Conservation (phyloP, 2,797 vertebrate genomes). For the Argya squamiceps region DNA sequence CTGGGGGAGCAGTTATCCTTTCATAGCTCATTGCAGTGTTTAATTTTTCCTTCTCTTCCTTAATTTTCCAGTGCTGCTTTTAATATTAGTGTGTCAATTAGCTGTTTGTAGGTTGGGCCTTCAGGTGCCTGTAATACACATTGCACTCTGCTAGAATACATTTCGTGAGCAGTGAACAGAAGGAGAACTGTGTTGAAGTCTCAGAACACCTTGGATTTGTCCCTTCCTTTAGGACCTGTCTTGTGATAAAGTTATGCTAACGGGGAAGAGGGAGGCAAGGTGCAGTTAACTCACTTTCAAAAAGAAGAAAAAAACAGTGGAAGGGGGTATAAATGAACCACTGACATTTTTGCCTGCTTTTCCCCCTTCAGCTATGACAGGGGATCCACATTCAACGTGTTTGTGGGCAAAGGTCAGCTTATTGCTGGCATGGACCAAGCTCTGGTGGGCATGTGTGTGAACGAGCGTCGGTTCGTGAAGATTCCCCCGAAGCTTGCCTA, state of each 20-base stretch:
- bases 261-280: not conserved
- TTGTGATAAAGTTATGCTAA: accelerated
- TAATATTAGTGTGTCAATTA: not conserved
- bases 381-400: slow-evolving; percentile 92
- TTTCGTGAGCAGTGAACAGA: not conserved
- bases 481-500: slow-evolving; percentile 93
- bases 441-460: slow-evolving; percentile 95
- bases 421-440: slow-evolving; percentile 96
- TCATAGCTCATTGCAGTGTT: not conserved
- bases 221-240: not conserved
- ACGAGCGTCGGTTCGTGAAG: slow-evolving; percentile 89
- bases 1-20: not conserved
- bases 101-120: not conserved
- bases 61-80: not conserved
- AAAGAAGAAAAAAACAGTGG: not conserved
- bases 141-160: not conserved
- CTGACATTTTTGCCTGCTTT: not conserved
- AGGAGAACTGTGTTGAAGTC: not conserved
- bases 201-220: not conserved
- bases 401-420: slow-evolving; percentile 91
- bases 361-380: slow-evolving; percentile 87
- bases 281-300: not conserved
- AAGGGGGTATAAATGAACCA: not conserved
- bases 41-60: not conserved
- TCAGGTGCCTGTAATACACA: not conserved